Base-by-base conservation (phyloP, 2,888 invertebrate genomes). In the Sceliomorpha sp. region DNA sequence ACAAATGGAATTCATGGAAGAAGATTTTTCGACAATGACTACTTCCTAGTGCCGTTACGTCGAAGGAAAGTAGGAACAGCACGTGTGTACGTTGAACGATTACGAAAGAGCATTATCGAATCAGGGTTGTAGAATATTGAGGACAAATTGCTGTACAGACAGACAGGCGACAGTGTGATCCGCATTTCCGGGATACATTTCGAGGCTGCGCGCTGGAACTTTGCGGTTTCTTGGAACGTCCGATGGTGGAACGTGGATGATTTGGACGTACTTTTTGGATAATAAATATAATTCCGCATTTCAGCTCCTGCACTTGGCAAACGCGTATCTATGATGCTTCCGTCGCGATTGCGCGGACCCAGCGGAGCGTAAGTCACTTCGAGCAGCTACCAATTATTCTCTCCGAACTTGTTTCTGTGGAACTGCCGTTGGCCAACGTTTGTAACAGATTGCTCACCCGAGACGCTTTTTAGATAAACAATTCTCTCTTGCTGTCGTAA, bases 81-180 rank as follows among this genome's bases (percentile, higher is more conserved):
- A 10, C 34, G 42, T 13, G 29, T 29, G 31, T 37, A 39, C 32
- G 24, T 12, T 12, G n/a, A 26, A 34, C 51, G 66, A 59, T 66
- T 66, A 59, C 47, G 59, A 66, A 66, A 66, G 47, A 47, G 67
- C 37, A 59, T 66, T 66, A 58, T 66, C 40, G 67, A 59, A 67
- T 67, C 59, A 59, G 53, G 59, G 67, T 48, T 59, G 67, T 36
- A 24, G 59, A 59, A 59, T 53, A 51, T 67, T 59, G 64, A 59
- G 53, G 47, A 60, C 44, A 53, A 7, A 29, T 17, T 10, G 29
- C 27, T 20, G 17, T 20, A 32, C 44, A 34, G 20, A 39, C 45
- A 66, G 56, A 40, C 45, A 44, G 45, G 20, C 56, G 29, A 47
- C 26, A 24, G 26, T 27, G 60, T 44, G 55, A 58, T 39, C 62